Evolutionary conservation across 1,140 invertebrate genomes (phyloP).

Genomic region (Heliothis subflexa): DNA sequence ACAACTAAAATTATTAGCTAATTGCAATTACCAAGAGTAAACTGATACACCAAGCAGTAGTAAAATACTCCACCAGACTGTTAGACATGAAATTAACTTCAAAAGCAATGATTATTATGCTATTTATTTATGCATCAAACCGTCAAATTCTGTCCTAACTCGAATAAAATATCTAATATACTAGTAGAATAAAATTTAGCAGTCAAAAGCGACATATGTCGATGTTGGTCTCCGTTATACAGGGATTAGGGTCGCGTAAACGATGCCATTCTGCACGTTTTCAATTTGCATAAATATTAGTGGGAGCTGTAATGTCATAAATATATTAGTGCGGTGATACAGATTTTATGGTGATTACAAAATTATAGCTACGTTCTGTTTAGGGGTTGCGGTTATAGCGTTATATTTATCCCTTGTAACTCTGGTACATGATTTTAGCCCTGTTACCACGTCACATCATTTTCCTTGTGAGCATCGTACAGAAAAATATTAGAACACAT

Average conservation of each 20-base stretch:
- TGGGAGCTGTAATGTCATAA: slow-evolving; percentile 82
- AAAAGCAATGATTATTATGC: not conserved
- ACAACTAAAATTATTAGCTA: no score
- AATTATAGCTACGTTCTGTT: slow-evolving; percentile 69
- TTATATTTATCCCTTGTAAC: slow-evolving; percentile 58
- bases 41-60: no score
- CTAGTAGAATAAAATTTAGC: slow-evolving; percentile 38
- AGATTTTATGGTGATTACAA: slow-evolving; percentile 85
- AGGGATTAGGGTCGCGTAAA: slow-evolving; percentile 78
- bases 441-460: slow-evolving; percentile 36
- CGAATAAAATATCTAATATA: slow-evolving; percentile 28
- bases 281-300: slow-evolving; percentile 86
- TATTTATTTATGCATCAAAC: not conserved
- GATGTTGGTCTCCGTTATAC: slow-evolving; percentile 58
- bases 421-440: slow-evolving; percentile 33
- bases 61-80: no score
- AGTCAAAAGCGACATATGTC: slow-evolving; percentile 67
- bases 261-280: slow-evolving; percentile 81
- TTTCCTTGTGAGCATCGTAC: slow-evolving; percentile 10
- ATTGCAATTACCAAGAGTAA: no score
- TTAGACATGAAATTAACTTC: no score
- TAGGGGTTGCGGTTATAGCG: slow-evolving; percentile 54
- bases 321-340: slow-evolving; percentile 85
- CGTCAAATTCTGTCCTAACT: not conserved
- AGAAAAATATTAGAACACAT: slow-evolving; percentile 43